Evolutionary conservation across 2,888 invertebrate species (phyloP).

Genomic region (Cerastis leucographa): DNA sequence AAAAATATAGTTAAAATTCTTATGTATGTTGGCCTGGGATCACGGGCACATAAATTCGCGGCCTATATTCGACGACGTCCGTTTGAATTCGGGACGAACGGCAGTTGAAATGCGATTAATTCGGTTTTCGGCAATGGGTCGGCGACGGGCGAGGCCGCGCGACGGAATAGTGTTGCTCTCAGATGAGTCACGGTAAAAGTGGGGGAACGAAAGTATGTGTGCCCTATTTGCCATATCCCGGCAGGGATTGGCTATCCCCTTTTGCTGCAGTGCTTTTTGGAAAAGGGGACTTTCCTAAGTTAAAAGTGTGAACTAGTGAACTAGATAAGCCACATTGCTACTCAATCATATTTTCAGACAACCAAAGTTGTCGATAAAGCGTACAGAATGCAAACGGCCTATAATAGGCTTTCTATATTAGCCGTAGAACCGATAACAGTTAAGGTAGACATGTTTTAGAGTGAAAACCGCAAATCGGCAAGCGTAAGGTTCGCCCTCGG

Average conservation of each 20-base stretch:
- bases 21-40: conserved; percentile 35
- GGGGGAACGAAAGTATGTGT: conserved; percentile 33
- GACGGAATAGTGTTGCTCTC: conserved; percentile 26
- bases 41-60: conserved; percentile 65
- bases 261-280: background rate
- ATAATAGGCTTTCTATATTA: background rate
- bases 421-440: background rate
- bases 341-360: background rate
- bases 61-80: conserved; percentile 79
- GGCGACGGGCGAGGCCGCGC: conserved; percentile 18
- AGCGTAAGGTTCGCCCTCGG: background rate
- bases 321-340: background rate
- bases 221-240: conserved; percentile 49
- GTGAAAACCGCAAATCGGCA: background rate
- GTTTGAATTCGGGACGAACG: conserved; percentile 77
- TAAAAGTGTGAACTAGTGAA: background rate
- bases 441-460: background rate
- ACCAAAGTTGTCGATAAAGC: background rate
- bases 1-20: conserved; percentile 30
- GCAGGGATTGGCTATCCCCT: conserved; percentile 1
- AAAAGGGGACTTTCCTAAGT: background rate
- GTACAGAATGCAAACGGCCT: background rate
- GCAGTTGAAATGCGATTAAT: conserved; percentile 77
- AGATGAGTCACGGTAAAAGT: conserved; percentile 52
- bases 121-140: conserved; percentile 76